Percentiles rank a stretch among this genome's conserved stretches.
These are phyloP conservation scores for Apamea monoglypha DNA, from an alignment of 2,888 invertebrate genomes.

Conservation along the genomic window DNA sequence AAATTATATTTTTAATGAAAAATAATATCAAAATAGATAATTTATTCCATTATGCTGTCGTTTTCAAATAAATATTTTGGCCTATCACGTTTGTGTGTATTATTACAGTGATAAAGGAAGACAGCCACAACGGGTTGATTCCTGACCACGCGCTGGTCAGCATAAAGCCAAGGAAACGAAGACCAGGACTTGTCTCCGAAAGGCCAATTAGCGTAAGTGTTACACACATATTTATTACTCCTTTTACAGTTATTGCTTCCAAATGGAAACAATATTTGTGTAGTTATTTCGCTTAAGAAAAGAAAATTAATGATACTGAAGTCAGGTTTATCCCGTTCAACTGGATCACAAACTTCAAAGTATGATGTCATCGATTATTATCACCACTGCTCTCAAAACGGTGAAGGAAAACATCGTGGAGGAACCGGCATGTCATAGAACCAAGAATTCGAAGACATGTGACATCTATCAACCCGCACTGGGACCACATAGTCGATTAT, in stretches of 20 bases:
- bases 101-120: slow-evolving; percentile 83
- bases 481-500: no score
- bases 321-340: not conserved
- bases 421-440: no score
- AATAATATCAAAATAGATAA: not conserved
- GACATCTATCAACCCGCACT: no score
- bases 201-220: slow-evolving; percentile 91
- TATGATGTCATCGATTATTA: not conserved
- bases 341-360: not conserved
- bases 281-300: not conserved
- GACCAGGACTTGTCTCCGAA: slow-evolving; percentile 91
- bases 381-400: no score
- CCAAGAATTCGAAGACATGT: no score
- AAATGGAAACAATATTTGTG: not conserved
- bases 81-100: slow-evolving; percentile 1
- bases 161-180: slow-evolving; percentile 86
- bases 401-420: no score
- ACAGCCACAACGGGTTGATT: slow-evolving; percentile 81
- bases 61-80: not conserved
- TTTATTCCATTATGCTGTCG: slow-evolving; percentile 9
- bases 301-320: not conserved
- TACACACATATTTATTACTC: not conserved
- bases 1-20: not conserved
- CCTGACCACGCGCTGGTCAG: slow-evolving; percentile 85
- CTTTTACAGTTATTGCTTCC: not conserved